Percentiles rank a stretch among this genome's conserved stretches.
Conservation (phyloP, 2,113 vertebrate species). For the Lamprologus speciosus region DNA sequence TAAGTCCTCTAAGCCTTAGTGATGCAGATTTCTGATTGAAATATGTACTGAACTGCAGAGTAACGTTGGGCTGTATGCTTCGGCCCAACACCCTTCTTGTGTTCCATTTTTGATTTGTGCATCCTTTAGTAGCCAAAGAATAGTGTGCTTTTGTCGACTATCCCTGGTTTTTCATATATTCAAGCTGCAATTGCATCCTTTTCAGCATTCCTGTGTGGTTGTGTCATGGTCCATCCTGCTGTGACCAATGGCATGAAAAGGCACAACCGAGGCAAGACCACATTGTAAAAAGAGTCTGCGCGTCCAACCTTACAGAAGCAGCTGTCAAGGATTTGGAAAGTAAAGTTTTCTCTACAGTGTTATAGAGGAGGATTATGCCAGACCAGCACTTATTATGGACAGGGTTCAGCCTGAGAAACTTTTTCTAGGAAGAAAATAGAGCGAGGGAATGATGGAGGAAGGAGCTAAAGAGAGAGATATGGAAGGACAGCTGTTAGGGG, state of each 20-base stretch:
- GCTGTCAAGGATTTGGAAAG: slow-evolving; percentile 44
- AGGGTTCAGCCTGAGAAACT: not conserved
- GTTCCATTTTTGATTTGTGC: not conserved
- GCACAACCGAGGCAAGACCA: not conserved
- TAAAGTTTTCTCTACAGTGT: not conserved
- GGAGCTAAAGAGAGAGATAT: slow-evolving; percentile 10
- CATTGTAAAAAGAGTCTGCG: not conserved
- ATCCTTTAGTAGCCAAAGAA: not conserved
- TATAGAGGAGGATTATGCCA: not conserved
- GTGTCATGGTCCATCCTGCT: not conserved
- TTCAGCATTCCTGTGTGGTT: slow-evolving; percentile 7
- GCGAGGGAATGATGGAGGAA: not conserved
- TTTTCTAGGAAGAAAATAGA: not conserved
- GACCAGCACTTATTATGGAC: not conserved
- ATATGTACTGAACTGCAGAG: not conserved
- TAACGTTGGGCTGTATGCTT: not conserved
- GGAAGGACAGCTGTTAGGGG: slow-evolving; percentile 28
- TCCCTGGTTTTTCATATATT: not conserved
- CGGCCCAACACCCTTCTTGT: not conserved
- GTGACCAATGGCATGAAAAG: not conserved
- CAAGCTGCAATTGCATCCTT: not conserved
- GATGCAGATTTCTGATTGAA: slow-evolving; percentile 5
- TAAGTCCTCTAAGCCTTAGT: not conserved
- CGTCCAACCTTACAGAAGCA: not conserved
- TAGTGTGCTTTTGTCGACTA: not conserved